Evolutionary conservation across 2,113 vertebrate genomes (phyloP).

Genomic region (Platichthys stellatus): DNA sequence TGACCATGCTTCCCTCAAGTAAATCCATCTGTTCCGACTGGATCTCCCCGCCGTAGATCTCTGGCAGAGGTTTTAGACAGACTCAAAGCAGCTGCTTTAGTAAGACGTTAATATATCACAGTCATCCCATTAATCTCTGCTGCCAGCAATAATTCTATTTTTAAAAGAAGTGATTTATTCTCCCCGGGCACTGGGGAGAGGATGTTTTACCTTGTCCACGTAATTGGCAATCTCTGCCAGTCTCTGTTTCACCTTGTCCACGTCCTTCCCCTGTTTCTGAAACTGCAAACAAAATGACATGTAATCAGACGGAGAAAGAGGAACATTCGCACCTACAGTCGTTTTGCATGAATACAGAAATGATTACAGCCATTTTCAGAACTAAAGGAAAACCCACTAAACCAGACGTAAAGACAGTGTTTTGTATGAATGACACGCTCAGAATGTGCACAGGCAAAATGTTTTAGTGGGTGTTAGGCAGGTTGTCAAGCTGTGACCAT

Average conservation of each 20-base stretch:
- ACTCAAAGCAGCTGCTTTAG: conserved; percentile 64
- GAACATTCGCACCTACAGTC: neutral
- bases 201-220: conserved; percentile 93
- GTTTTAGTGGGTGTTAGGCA: conserved; percentile 44
- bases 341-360: neutral
- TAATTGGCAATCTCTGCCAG: conserved; percentile 98
- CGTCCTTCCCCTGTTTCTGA: conserved; percentile 96
- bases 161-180: conserved; percentile 71
- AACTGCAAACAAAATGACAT: conserved; percentile 82
- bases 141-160: conserved; percentile 69
- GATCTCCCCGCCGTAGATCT: conserved; percentile 24
- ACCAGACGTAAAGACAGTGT: neutral
- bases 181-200: conserved; percentile 40
- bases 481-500: conserved; percentile 73
- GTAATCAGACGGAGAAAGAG: conserved; percentile 6
- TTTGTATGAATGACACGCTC: conserved; percentile 16
- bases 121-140: conserved; percentile 66
- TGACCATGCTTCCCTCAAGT: conserved; percentile 15
- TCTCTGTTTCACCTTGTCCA: conserved; percentile 95
- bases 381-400: no score
- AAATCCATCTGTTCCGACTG: conserved; percentile 40
- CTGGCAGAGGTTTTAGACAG: conserved; percentile 34
- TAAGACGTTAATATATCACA: conserved; percentile 66
- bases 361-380: no score
- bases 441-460: conserved; percentile 37